These are phyloP conservation scores for Pogonocichla stellata DNA, from an alignment of 2,113 vertebrate genomes.

Conservation along the genomic window DNA sequence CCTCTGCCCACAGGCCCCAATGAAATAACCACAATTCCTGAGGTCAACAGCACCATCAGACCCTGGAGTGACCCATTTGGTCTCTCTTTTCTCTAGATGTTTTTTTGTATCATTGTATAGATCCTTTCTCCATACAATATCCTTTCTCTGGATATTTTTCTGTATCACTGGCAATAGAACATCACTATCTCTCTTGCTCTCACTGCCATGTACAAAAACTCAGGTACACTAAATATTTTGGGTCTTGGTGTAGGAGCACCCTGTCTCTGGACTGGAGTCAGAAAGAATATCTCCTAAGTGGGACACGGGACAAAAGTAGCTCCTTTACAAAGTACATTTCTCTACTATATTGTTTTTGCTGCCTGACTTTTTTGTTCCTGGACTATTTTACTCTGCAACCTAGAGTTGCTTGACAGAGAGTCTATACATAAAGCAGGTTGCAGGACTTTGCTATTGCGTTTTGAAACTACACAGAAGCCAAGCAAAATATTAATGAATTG, in stretches of 20 bases:
- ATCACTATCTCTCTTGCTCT: background rate
- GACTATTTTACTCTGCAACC: background rate
- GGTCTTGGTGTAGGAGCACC: background rate
- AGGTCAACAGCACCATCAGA: background rate
- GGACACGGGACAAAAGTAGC: background rate
- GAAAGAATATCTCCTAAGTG: background rate
- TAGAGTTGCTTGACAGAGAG: background rate
- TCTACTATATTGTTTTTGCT: background rate
- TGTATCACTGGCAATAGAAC: background rate
- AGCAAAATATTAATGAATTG: background rate
- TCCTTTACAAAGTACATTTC: background rate
- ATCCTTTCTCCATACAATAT: background rate
- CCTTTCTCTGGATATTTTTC: background rate
- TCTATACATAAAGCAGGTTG: background rate
- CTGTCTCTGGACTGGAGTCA: background rate
- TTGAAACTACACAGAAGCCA: background rate
- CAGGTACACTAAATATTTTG: background rate
- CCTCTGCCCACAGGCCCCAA: background rate
- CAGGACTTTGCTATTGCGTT: background rate
- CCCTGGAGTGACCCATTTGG: fast-evolving
- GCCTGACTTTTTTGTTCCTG: background rate
- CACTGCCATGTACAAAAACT: background rate
- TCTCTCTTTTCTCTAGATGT: background rate
- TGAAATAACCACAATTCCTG: background rate
- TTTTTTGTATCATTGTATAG: background rate